Evolutionary conservation across 2,113 vertebrate species (phyloP).

Genomic region (Osmerus eperlanus): DNA sequence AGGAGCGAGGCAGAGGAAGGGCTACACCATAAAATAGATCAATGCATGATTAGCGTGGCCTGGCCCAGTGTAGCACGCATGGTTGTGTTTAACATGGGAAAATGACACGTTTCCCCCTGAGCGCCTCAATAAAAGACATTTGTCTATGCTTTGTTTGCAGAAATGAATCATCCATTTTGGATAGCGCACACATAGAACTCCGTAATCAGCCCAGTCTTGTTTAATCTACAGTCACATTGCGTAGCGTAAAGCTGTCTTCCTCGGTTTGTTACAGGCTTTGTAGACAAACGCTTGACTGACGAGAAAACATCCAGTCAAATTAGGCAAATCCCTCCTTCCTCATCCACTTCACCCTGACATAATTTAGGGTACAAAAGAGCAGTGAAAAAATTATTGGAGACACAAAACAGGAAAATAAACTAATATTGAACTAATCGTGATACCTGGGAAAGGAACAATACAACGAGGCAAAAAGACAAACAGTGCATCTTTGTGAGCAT

Average conservation of each 20-base stretch:
- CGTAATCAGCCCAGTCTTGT: conserved; percentile 56
- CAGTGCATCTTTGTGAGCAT: conserved; percentile 36
- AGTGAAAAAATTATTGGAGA: conserved; percentile 4
- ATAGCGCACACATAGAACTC: conserved; percentile 24
- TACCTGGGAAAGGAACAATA: not conserved
- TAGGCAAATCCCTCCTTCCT: conserved; percentile 62
- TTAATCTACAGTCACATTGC: conserved; percentile 57
- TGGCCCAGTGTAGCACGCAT: not conserved
- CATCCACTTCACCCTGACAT: conserved; percentile 17
- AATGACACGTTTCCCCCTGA: conserved; percentile 46
- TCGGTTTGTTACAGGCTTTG: conserved; percentile 61
- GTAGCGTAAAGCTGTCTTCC: conserved; percentile 55
- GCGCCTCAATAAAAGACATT: conserved; percentile 54
- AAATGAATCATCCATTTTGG: conserved; percentile 57
- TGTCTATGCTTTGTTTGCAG: conserved; percentile 59
- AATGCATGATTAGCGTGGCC: conserved; percentile 37
- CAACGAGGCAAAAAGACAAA: conserved; percentile 29
- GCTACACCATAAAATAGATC: conserved; percentile 24
- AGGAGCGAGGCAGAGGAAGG: conserved; percentile 31
- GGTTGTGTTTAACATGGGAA: conserved; percentile 41
- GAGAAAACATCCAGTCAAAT: conserved; percentile 66
- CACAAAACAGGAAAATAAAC: not conserved
- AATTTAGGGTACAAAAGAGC: not conserved
- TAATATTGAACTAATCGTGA: conserved; percentile 1
- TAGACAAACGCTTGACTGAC: conserved; percentile 69